Evolutionary conservation across 2,888 invertebrate species (phyloP), one percentile per base, ranked within the genome.

Genomic region (Andricus quercusramuli): DNA sequence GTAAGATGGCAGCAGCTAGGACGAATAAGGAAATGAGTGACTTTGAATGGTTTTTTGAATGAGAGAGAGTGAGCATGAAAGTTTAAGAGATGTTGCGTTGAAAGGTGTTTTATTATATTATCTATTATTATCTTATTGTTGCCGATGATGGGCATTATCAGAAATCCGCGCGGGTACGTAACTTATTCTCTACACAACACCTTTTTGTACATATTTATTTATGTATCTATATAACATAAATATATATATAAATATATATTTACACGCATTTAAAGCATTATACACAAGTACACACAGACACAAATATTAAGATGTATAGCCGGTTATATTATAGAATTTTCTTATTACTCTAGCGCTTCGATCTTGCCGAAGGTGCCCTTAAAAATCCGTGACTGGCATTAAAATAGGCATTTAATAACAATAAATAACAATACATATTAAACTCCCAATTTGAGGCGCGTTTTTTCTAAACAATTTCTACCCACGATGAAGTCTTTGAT

Each of bases 111-210:
- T 90, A 90, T 89, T 90, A 89, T 91, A 90, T 92, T 90, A 91
- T 91, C 91, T 91, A 91, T 90, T 90, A 90, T 90, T 91, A 74
- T 90, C 89, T 87, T 90, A 91, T 91, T 91, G 91, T 92, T 92
- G 92, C 91, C 92, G 90, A 90, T 88, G 88, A 92, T 91, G 92
- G 92, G 92, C 92, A 92, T 92, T 92, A 92, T 88, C 78, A 84
- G 87, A 89, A 88, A 90, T 89, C 88, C 89, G 89, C 89, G 90
- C 89, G 92, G 88, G 88, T 91, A 90, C 82, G 85, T 91, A 89
- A 90, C 88, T 88, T 90, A 90, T 90, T 90, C 89, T 90, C 88
- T 89, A 88, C 85, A 86, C 87, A 88, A 85, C 86, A 88, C 85
- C 87, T 87, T 88, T 85, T 74, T 87, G 85, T 86, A 87, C 83